These are phyloP conservation scores for Mimumesa dahlbomi DNA, from an alignment of 2,888 invertebrate species.

Conservation along the genomic window DNA sequence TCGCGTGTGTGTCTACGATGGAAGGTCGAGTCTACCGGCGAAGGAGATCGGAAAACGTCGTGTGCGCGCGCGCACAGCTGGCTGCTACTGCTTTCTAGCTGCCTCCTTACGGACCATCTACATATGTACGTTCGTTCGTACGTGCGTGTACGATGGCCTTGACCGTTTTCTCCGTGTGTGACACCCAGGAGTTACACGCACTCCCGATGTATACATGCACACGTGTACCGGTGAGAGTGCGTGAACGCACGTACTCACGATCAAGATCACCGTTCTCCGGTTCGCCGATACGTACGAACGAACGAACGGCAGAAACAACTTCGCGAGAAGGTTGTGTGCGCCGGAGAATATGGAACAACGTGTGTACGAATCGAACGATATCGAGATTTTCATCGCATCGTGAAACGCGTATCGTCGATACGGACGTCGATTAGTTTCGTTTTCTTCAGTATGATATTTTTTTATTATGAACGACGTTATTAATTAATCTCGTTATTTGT, in stretches of 20 bases:
- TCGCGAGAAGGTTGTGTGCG: conserved; percentile 8
- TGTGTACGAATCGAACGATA: no score
- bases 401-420: no score
- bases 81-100: conserved; percentile 47
- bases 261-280: conserved; percentile 42
- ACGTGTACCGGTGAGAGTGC: conserved; percentile 11
- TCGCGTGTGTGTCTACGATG: no score
- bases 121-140: no score
- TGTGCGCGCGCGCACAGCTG: neutral
- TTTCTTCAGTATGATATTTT: no score
- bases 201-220: conserved; percentile 6
- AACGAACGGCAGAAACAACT: conserved; percentile 6
- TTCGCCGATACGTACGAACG: neutral
- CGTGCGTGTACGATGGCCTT: conserved; percentile 66
- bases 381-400: no score
- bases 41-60: conserved; percentile 47
- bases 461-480: no score
- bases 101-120: conserved; percentile 36
- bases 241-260: conserved; percentile 22
- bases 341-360: no score
- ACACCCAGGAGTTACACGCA: conserved; percentile 48
- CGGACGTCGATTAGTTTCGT: no score
- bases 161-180: conserved; percentile 67
- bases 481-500: no score
- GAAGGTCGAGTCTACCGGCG: conserved; percentile 52